phyloP scores from a whole-genome alignment of 2,797 vertebrate genomes.

The Scolopax rusticola region DNA sequence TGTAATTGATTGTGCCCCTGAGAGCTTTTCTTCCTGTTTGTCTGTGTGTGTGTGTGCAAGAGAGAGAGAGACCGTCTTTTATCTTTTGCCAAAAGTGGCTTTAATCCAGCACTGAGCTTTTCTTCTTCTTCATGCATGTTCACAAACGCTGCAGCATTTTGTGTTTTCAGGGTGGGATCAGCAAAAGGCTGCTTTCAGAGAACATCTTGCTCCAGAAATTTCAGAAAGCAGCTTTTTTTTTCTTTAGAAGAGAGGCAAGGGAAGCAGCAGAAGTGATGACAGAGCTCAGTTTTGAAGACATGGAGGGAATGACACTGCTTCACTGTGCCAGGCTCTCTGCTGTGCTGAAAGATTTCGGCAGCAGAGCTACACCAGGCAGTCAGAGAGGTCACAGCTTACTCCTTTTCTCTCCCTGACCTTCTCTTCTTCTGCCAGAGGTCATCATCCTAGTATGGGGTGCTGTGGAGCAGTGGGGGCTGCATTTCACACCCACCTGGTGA shows the following conservation, averaged over 20 bases:
- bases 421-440: neutral
- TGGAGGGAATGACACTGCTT: neutral
- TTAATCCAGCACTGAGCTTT: slow-evolving; percentile 33
- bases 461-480: rapidly evolving
- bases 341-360: rapidly evolving
- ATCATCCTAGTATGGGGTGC: rapidly evolving
- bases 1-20: slow-evolving; percentile 55
- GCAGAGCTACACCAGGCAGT: neutral
- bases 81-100: slow-evolving; percentile 63
- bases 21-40: slow-evolving; percentile 48
- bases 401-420: neutral
- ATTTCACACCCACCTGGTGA: neutral
- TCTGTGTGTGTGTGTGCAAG: neutral
- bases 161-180: neutral
- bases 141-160: neutral
- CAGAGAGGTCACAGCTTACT: neutral
- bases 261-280: neutral
- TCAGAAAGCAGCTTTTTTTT: neutral
- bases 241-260: neutral
- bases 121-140: slow-evolving; percentile 18
- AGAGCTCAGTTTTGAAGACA: neutral
- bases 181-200: slow-evolving; percentile 21
- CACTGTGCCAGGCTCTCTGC: rapidly evolving
- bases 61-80: slow-evolving; percentile 29
- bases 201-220: slow-evolving; percentile 19